Evolutionary conservation across 2,888 invertebrate genomes (phyloP), one percentile per base, ranked within the genome.

Genomic region (Eudasyphora cyanicolor): DNA sequence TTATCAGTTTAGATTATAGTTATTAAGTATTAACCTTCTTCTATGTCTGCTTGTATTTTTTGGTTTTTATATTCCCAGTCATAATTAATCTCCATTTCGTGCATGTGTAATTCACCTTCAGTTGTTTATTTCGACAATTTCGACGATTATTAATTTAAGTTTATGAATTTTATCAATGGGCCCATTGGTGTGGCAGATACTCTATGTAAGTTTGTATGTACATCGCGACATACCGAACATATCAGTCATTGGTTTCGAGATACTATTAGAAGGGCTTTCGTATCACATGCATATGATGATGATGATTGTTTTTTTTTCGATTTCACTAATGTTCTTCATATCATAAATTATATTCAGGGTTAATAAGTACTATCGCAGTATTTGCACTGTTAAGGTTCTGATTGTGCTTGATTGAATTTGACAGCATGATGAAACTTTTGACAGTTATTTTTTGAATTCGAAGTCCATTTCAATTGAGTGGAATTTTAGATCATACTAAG

Each of bases 51-150:
- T 21, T 24, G 54, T 7, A 21, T 27, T 5, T 24, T 64, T 64
- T 42, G 21, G n/a, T n/a, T n/a, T n/a, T n/a, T n/a, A n/a, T n/a
- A n/a, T 38, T 67, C 24, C 27, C 14, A 24, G n/a, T 14, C 35
- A 57, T 24, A 24, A 57, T 19, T 42, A 67, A 67, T 67, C 42
- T 67, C 19, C 21, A 38, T 14, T 24, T 38, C 35, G 17, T 21
- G 67, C 42, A 21, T 67, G 42, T 67, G 42, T 19, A 67, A 67
- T 42, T 67, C 67, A 67, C 67, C 67, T 67, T 67, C 42, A 21
- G 6, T 62, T 38, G 64, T 64, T 38, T 62, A 14, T 24, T 62
- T 62, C 14, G 14, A 14, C n/a, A n/a, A 45, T 49, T n/a, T 19
- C 17, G 17, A 2, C 29, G 62, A 32, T 62, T 62, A 62, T 24